Conservation (phyloP, 1,140 invertebrate genomes). For the Psix sp. region DNA sequence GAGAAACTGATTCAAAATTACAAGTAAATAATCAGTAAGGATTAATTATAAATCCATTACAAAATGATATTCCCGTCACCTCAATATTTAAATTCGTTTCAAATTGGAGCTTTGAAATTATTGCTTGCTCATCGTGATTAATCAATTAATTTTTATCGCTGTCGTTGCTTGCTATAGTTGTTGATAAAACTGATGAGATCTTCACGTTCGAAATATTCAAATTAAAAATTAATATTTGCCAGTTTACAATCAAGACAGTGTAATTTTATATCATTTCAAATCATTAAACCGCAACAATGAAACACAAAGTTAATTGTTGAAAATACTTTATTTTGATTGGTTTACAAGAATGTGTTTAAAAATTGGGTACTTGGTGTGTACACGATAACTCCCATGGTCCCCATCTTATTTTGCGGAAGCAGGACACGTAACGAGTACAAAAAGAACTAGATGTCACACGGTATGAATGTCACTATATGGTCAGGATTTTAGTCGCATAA, state of each 20-base stretch:
- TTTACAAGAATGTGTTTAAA: not conserved
- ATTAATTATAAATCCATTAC: too few species aligned
- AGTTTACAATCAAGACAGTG: too few species aligned
- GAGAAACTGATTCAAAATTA: too few species aligned
- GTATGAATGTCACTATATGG: slow-evolving; percentile 46
- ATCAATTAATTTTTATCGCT: slow-evolving; percentile 5
- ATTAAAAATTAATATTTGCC: too few species aligned
- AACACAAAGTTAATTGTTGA: not conserved
- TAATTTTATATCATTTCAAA: too few species aligned
- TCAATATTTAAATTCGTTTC: too few species aligned
- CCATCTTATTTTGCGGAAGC: slow-evolving; percentile 59
- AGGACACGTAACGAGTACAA: not conserved
- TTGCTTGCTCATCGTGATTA: slow-evolving; percentile 17
- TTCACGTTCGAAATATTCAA: not conserved
- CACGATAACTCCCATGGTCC: slow-evolving; percentile 73
- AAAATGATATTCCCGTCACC: too few species aligned
- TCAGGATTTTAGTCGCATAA: slow-evolving; percentile 60
- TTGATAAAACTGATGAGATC: not conserved
- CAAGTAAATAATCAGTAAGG: too few species aligned
- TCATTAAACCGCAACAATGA: too few species aligned
- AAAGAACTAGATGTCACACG: not conserved
- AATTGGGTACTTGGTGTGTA: slow-evolving; percentile 71
- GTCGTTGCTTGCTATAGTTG: not conserved
- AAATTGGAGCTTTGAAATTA: not conserved
- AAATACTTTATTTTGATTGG: too few species aligned